Percentiles rank a stretch among this genome's conserved stretches.
These are phyloP conservation scores for Parapsyche elsis DNA, from an alignment of 1,140 invertebrate genomes.

Conservation along the genomic window DNA sequence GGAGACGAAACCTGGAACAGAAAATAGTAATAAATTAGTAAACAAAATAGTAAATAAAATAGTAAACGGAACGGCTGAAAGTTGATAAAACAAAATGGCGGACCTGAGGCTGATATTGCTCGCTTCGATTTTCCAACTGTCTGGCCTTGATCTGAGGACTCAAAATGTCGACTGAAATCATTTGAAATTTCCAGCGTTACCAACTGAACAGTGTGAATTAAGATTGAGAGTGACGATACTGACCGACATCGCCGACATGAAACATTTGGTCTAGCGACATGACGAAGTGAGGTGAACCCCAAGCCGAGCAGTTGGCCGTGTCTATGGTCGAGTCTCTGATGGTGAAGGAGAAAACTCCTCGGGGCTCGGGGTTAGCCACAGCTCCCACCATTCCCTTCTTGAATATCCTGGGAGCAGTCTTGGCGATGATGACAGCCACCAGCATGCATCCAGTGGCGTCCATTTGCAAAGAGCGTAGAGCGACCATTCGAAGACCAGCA, in stretches of 20 bases:
- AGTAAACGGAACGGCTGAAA: not conserved
- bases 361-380: conserved; percentile 57
- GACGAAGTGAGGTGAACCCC: conserved; percentile 72
- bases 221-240: conserved; percentile 48
- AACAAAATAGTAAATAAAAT: not conserved
- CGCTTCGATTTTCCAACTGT: conserved; percentile 67
- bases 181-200: conserved; percentile 22
- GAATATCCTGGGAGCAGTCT: conserved; percentile 61
- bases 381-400: conserved; percentile 54
- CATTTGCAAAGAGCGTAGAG: not conserved
- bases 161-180: conserved; percentile 70
- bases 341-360: conserved; percentile 77
- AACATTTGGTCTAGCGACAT: conserved; percentile 69
- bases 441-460: conserved; percentile 56
- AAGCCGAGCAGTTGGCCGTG: conserved; percentile 76
- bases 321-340: conserved; percentile 74
- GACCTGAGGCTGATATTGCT: conserved; percentile 70
- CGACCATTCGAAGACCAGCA: not conserved
- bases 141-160: conserved; percentile 70
- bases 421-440: conserved; percentile 64
- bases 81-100: not conserved
- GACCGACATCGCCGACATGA: conserved; percentile 74
- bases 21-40: not conserved
- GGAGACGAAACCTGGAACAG: conserved; percentile 67
- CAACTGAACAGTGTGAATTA: not conserved